These are phyloP conservation scores for Lepidochrysops patricia DNA, from an alignment of 2,888 invertebrate species.

Conservation along the genomic window DNA sequence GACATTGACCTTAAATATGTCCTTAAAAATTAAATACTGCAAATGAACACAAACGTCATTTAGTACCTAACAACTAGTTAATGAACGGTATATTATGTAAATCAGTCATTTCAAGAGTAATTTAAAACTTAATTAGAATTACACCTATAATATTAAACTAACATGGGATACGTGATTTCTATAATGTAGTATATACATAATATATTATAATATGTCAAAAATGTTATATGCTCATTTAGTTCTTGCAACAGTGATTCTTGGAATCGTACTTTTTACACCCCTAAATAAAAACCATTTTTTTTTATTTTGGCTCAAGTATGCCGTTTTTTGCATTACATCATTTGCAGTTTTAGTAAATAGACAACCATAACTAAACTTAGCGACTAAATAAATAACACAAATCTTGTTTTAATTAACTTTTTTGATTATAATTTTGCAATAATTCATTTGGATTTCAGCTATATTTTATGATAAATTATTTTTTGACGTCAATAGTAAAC, in stretches of 20 bases:
- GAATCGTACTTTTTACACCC: neutral
- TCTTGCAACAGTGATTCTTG: neutral
- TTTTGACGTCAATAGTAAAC: neutral
- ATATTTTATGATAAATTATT: neutral
- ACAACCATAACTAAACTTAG: neutral
- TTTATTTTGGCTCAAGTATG: too few species aligned
- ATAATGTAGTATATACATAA: slow-evolving; percentile 8
- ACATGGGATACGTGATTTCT: slow-evolving; percentile 9
- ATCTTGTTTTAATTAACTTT: neutral
- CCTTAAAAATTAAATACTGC: neutral
- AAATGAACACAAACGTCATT: slow-evolving; percentile 37
- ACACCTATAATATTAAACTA: slow-evolving; percentile 22
- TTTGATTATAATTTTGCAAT: neutral
- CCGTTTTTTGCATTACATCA: too few species aligned
- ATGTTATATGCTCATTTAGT: too few species aligned
- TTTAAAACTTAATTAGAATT: slow-evolving; percentile 36
- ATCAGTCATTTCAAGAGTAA: slow-evolving; percentile 59
- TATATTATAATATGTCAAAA: neutral
- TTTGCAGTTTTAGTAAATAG: too few species aligned
- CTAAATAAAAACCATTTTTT: neutral
- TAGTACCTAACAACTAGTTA: slow-evolving; percentile 39
- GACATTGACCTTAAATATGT: neutral
- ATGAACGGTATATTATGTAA: slow-evolving; percentile 51
- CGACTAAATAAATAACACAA: neutral
- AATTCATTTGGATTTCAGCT: neutral